Percentiles rank a stretch among this genome's conserved stretches.
phyloP scores from a whole-genome alignment of 2,797 vertebrate genomes.

The Chelon labrosus region DNA sequence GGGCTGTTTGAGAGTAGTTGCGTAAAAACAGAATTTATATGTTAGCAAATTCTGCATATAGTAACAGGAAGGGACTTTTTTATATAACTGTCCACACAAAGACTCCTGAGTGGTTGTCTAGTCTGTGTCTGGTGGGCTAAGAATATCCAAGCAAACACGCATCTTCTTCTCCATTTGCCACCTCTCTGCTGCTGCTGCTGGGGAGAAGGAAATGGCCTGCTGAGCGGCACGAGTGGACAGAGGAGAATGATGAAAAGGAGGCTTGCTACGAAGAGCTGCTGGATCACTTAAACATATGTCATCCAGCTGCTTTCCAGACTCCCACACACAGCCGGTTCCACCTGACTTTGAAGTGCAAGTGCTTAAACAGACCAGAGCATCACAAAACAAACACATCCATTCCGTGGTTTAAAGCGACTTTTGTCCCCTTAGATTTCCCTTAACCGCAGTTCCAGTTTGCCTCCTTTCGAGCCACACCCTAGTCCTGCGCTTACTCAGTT shows the following conservation, averaged over 20 bases:
- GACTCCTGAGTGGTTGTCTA: slow-evolving; percentile 57
- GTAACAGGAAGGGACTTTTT: slow-evolving; percentile 29
- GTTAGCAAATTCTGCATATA: no score
- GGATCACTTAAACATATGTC: background rate
- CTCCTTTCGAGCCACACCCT: slow-evolving; percentile 44
- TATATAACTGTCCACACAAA: slow-evolving; percentile 52
- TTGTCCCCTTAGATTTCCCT: background rate
- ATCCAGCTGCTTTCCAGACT: background rate
- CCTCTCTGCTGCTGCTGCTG: slow-evolving; percentile 30
- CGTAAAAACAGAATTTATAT: no score
- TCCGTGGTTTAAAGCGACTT: slow-evolving; percentile 6
- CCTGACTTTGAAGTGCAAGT: slow-evolving; percentile 8
- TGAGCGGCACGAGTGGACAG: slow-evolving; percentile 4
- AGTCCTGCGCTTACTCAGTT: slow-evolving; percentile 2
- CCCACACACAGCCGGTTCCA: background rate
- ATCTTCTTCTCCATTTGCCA: slow-evolving; percentile 53
- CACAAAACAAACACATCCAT: background rate
- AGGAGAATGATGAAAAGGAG: background rate
- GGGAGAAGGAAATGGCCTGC: background rate
- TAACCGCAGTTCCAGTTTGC: slow-evolving; percentile 14
- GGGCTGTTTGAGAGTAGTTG: background rate
- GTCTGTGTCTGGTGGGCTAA: slow-evolving; percentile 57
- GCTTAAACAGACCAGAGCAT: slow-evolving; percentile 1
- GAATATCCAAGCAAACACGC: slow-evolving; percentile 55
- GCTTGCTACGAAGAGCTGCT: slow-evolving; percentile 7